Percentiles rank a stretch among this genome's conserved stretches.
These are phyloP conservation scores for Heterodera schachtii DNA, from an alignment of 1,140 invertebrate species.

Conservation along the genomic window DNA sequence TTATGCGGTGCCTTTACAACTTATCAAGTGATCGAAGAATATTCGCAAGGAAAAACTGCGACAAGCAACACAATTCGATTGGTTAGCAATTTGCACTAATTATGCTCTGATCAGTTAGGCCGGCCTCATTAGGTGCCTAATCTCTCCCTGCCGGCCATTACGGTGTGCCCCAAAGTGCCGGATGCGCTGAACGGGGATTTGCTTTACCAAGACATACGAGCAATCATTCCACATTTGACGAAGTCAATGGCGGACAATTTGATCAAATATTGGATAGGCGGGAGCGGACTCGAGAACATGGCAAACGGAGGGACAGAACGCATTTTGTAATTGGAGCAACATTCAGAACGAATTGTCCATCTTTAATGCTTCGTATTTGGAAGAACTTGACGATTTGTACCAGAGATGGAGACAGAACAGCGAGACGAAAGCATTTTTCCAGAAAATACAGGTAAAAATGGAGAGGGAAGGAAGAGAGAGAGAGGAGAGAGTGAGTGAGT, in stretches of 20 bases:
- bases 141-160: slow-evolving; percentile 57
- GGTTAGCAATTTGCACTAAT: slow-evolving; percentile 12
- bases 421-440: slow-evolving; percentile 49
- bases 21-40: slow-evolving; percentile 55
- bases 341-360: slow-evolving; percentile 36
- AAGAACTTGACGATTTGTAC: slow-evolving; percentile 48
- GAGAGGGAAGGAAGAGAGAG: neutral
- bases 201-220: slow-evolving; percentile 52
- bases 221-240: neutral
- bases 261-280: slow-evolving; percentile 52
- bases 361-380: slow-evolving; percentile 57
- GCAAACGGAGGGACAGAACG: slow-evolving; percentile 17
- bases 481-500: neutral
- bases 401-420: slow-evolving; percentile 52
- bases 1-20: slow-evolving; percentile 54
- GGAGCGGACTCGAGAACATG: slow-evolving; percentile 62
- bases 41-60: slow-evolving; percentile 59
- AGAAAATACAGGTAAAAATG: slow-evolving; percentile 47
- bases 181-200: slow-evolving; percentile 56
- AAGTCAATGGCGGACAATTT: slow-evolving; percentile 11
- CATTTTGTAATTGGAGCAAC: neutral
- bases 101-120: too few relatives aligned
- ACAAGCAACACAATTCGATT: slow-evolving; percentile 61
- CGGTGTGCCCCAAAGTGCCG: slow-evolving; percentile 60
- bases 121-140: slow-evolving; percentile 30